A percentile compares a stretch with the other conserved stretches of the same genome.
Evolutionary conservation across 2,888 invertebrate species (phyloP).

Genomic region (Podabrus alpinus): DNA sequence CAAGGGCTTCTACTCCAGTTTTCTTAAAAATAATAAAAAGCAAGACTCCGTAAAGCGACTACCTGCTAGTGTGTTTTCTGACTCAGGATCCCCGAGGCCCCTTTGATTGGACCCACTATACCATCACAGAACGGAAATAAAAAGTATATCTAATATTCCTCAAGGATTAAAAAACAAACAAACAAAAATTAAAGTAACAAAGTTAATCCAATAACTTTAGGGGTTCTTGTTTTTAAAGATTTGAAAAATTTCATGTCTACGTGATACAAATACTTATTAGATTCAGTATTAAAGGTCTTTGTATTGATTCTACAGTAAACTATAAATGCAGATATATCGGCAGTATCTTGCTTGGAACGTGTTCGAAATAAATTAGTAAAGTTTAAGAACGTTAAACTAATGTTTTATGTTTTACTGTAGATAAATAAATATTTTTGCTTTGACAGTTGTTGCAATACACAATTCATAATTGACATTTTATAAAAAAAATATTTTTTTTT

Average conservation of each 20-base stretch:
- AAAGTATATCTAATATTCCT: conserved; percentile 29
- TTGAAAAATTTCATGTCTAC: conserved; percentile 5
- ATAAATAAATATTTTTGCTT: not conserved
- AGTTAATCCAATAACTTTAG: conserved; percentile 2
- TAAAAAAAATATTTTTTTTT: not conserved
- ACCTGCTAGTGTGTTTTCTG: conserved; percentile 16
- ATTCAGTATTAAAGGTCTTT: not conserved
- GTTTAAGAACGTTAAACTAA: not conserved
- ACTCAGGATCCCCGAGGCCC: conserved; percentile 22
- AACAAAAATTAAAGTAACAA: conserved; percentile 19
- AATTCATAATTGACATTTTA: not conserved
- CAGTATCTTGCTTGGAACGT: not conserved
- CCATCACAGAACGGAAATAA: conserved; percentile 25
- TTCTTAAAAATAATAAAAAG: conserved; percentile 26
- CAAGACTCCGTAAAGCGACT: conserved; percentile 29
- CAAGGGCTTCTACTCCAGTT: conserved; percentile 20
- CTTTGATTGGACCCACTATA: conserved; percentile 29
- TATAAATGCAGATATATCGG: conserved; percentile 1
- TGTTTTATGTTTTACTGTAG: not conserved
- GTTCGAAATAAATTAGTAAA: not conserved
- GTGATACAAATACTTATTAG: conserved; percentile 9
- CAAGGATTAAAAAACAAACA: conserved; percentile 22
- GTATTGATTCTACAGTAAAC: not conserved
- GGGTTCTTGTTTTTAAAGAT: not conserved
- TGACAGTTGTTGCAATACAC: not conserved